Evolutionary conservation across 2,113 vertebrate species (phyloP), one percentile per base, ranked within the genome.

Genomic region (Sclerurus mexicanus): DNA sequence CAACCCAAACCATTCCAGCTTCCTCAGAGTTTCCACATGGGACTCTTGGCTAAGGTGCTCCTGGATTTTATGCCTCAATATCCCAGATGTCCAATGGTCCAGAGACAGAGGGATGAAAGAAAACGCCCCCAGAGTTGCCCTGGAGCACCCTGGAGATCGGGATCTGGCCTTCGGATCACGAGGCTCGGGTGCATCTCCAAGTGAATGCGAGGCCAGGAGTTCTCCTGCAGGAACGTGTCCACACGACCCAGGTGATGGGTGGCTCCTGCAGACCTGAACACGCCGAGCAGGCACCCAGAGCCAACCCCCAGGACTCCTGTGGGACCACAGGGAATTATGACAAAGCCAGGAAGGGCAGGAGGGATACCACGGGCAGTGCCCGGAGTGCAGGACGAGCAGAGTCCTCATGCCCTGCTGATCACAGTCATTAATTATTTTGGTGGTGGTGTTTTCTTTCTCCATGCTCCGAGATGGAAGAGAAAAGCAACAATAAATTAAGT

Each of bases 321-420:
- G 17, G 1, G 4, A 40, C 56, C 50, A 7, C 7, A n/a, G 0
- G 3, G 6, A 9, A 10, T 2, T 22, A 27, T 0, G 3, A 18
- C 3, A 0, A 56, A 40, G 5, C 9, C 37, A 8, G 42, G 33
- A 27, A 19, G 44, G 31, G 50, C 31, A 20, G n/a, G 7, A 73
- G n/a, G 44, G 28, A 25, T 49, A 30, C 15, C 40, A 9, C 1
- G 0, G 25, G 1, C 3, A 0, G 7, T 6, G 35, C 37, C 60
- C 18, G 4, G 67, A 9, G 1, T 1, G 19, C 66, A 18, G 9
- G 27, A 16, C 4, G 4, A 44, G 42, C 13, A 52, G 18, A 37
- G 39, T 9, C 40, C 46, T 55, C 2, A 0, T 4, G 53, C 16
- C 35, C 46, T 8, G 25, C 3, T 3, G 28, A 12, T 16, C 69